These are phyloP conservation scores for Amblyopsis hoosieri DNA, from an alignment of 2,797 vertebrate species.

Conservation along the genomic window DNA sequence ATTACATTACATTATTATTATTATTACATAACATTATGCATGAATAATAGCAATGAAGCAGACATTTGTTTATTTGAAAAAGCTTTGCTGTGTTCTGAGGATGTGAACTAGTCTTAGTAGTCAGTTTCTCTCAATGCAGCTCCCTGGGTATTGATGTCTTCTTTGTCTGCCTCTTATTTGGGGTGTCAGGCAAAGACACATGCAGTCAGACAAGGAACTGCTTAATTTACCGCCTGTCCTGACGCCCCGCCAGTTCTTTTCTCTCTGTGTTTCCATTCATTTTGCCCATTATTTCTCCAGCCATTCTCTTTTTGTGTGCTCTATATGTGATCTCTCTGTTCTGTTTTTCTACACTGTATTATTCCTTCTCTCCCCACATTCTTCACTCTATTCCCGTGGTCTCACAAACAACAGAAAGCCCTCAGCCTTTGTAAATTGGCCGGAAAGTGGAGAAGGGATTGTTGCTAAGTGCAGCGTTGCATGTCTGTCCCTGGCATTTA, in stretches of 20 bases:
- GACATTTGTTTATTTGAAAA: too few species aligned
- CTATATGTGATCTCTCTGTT: constrained; percentile 47
- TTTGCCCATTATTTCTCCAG: background rate
- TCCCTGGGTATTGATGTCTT: constrained; percentile 11
- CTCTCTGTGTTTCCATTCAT: constrained; percentile 9
- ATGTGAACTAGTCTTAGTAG: too few species aligned
- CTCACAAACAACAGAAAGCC: constrained; percentile 45
- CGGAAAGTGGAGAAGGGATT: constrained; percentile 56
- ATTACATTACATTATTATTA: too few species aligned
- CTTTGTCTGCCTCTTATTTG: constrained; percentile 36
- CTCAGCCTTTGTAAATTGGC: constrained; percentile 50
- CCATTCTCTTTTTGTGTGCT: constrained; percentile 9
- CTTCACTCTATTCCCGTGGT: constrained; percentile 15
- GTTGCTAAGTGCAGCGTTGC: constrained; percentile 58
- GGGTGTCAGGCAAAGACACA: background rate
- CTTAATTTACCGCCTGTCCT: constrained; percentile 46
- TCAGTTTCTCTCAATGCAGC: too few species aligned
- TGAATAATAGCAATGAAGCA: too few species aligned
- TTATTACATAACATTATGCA: too few species aligned
- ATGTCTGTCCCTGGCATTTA: constrained; percentile 66
- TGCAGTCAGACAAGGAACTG: constrained; percentile 44
- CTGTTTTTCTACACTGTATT: constrained; percentile 12
- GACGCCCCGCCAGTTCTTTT: constrained; percentile 39
- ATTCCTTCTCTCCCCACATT: background rate
- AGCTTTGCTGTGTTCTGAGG: too few species aligned